A percentile compares a stretch with the other conserved stretches of the same genome.
phyloP scores from a whole-genome alignment of 2,888 invertebrate species.

The Aspidiotus rigidus region DNA sequence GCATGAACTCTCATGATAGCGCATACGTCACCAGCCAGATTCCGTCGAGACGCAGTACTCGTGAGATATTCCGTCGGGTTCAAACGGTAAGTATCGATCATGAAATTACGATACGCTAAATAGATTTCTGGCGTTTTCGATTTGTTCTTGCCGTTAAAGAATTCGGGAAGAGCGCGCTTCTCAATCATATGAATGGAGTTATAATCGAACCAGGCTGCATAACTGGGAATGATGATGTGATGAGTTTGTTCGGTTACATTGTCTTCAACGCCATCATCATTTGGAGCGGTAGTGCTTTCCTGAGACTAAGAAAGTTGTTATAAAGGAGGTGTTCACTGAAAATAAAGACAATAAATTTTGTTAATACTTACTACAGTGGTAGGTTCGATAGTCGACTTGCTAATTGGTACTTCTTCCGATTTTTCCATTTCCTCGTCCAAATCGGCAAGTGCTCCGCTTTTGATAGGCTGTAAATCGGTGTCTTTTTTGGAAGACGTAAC shows the following conservation, averaged over 20 bases:
- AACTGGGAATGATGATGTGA: slow-evolving; percentile 96
- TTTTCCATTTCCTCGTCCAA: slow-evolving; percentile 78
- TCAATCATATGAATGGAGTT: slow-evolving; percentile 97
- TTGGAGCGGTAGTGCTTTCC: slow-evolving; percentile 54
- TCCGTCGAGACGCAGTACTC: slow-evolving; percentile 91
- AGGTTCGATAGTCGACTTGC: slow-evolving; percentile 59
- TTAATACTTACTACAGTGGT: slow-evolving; percentile 52
- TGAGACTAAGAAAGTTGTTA: slow-evolving; percentile 38
- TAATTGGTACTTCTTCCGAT: slow-evolving; percentile 58
- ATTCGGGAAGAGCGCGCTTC: slow-evolving; percentile 92
- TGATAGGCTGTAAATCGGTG: slow-evolving; percentile 68
- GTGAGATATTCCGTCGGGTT: slow-evolving; percentile 98
- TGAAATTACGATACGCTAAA: slow-evolving; percentile 96
- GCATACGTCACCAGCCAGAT: slow-evolving; percentile 97
- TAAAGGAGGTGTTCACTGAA: not conserved
- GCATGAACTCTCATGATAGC: slow-evolving; percentile 98
- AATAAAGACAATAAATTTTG: not conserved
- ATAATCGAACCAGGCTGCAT: slow-evolving; percentile 99
- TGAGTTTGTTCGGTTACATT: slow-evolving; percentile 97
- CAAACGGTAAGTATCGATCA: slow-evolving; percentile 96
- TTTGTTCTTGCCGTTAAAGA: slow-evolving; percentile 96
- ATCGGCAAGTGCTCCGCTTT: slow-evolving; percentile 74
- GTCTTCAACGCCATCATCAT: slow-evolving; percentile 72
- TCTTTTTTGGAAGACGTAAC: slow-evolving; percentile 53
- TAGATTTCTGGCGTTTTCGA: slow-evolving; percentile 98